Evolutionary conservation across 2,888 invertebrate genomes (phyloP), one percentile per base, ranked within the genome.

Genomic region (Ctena decussata): DNA sequence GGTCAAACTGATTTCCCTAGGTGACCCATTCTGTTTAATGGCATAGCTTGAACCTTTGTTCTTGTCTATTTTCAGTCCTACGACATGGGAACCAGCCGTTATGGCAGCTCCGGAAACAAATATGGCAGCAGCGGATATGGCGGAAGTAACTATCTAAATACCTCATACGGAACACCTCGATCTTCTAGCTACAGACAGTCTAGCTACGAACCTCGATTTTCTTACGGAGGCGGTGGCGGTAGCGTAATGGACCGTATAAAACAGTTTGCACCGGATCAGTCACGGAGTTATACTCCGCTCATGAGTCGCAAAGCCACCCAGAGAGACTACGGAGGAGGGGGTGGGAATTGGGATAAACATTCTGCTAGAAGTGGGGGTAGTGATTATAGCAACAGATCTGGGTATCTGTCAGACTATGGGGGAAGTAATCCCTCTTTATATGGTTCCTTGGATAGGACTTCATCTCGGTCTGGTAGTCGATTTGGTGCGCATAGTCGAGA

Each of bases 341-440:
- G 82, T 78, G 49, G 85, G 85, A 82, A 89, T 82, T 83, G 86
- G 78, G 90, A 91, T 76, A 90, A 87, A 88, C 88, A 91, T 86
- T 91, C 91, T 15, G 76, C 88, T 24, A 80, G 90, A 65, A 91
- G 89, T 86, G 87, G 86, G 27, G 86, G 88, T 18, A 90, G 89
- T 69, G 94, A 94, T 78, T 90, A 93, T 32, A 92, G 92, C 82
- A 91, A 87, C 69, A 89, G 91, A 57, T 93, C 93, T 32, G 94
- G 94, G 35, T 94, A 94, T 87, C 88, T 94, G 85, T 94, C 94
- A 8, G 94, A 94, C 87, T 94, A 92, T 84, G 94, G 94, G 24
- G 93, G 93, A 0, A 93, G 94, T 82, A 90, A 85, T 46, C 90
- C 91, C 30, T 92, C 93, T 15, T 87, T 92, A 12, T 93, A 93